phyloP scores from a whole-genome alignment of 2,888 invertebrate genomes.

The Orchesellides sinensis region DNA sequence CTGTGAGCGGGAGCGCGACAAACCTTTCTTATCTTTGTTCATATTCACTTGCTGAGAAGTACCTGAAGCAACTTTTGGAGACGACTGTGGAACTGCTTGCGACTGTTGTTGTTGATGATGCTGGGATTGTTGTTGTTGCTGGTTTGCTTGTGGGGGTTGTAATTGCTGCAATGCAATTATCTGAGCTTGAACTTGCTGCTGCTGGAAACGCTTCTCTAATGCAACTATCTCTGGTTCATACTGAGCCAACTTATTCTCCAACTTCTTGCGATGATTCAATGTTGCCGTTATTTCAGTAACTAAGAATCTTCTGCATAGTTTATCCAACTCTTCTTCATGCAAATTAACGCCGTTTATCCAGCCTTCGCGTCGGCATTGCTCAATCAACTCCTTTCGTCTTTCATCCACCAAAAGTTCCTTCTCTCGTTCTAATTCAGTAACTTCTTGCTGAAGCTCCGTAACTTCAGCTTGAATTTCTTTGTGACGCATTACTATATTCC shows the following conservation, averaged over 20 bases:
- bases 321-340: conserved; percentile 76
- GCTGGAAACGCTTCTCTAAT: conserved; percentile 82
- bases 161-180: conserved; percentile 65
- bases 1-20: conserved; percentile 84
- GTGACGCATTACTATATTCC: conserved; percentile 91
- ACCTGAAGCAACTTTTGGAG: conserved; percentile 21
- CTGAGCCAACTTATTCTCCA: conserved; percentile 87
- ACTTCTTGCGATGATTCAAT: conserved; percentile 88
- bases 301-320: conserved; percentile 66
- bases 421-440: conserved; percentile 85
- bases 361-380: conserved; percentile 81
- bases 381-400: conserved; percentile 85
- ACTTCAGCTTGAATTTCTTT: conserved; percentile 94
- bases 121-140: conserved; percentile 12
- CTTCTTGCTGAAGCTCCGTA: conserved; percentile 88
- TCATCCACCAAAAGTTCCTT: conserved; percentile 85
- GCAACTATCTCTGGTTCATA: conserved; percentile 87
- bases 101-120: conserved; percentile 5
- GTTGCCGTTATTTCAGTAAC: conserved; percentile 90
- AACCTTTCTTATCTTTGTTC: conserved; percentile 72
- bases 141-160: conserved; percentile 32
- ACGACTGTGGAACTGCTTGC: conserved; percentile 21
- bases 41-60: conserved; percentile 73
- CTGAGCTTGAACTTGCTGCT: conserved; percentile 77
- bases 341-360: conserved; percentile 68